A percentile compares a stretch with the other conserved stretches of the same genome.
These are phyloP conservation scores for Salmo trutta DNA, from an alignment of 2,797 vertebrate genomes.

Conservation along the genomic window DNA sequence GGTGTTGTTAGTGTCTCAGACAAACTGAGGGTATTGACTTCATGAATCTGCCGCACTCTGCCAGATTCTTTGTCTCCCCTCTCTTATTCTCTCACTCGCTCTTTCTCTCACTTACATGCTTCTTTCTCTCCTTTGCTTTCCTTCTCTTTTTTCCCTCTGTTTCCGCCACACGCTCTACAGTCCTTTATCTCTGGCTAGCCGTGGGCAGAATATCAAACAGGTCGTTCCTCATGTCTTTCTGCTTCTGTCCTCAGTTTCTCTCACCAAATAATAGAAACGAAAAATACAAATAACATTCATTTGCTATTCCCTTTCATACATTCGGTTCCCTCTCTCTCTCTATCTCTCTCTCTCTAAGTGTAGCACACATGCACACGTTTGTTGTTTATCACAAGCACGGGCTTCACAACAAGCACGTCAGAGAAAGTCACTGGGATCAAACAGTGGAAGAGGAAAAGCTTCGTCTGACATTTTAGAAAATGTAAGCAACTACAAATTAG, in stretches of 20 bases:
- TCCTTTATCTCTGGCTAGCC: slow-evolving; percentile 38
- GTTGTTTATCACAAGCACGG: too few relatives aligned
- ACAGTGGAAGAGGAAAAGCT: slow-evolving; percentile 27
- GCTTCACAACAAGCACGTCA: too few relatives aligned
- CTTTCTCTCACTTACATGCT: slow-evolving; percentile 20
- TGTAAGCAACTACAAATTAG: slow-evolving; percentile 52
- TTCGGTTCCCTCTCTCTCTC: slow-evolving; percentile 1
- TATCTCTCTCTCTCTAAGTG: not conserved
- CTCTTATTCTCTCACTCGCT: slow-evolving; percentile 36
- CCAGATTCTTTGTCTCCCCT: slow-evolving; percentile 42
- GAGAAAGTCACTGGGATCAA: slow-evolving; percentile 15
- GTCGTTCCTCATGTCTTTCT: slow-evolving; percentile 21
- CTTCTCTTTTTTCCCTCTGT: too few relatives aligned
- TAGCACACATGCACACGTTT: too few relatives aligned
- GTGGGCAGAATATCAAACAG: slow-evolving; percentile 62
- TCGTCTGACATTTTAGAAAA: slow-evolving; percentile 51
- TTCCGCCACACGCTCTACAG: not conserved
- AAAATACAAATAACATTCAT: slow-evolving; percentile 52
- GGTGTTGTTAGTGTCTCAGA: slow-evolving; percentile 49
- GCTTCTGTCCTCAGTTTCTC: slow-evolving; percentile 30
- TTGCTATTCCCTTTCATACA: slow-evolving; percentile 33
- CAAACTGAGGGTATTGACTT: slow-evolving; percentile 54
- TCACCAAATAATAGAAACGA: slow-evolving; percentile 40
- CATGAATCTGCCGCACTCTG: slow-evolving; percentile 50
- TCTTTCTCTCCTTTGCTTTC: not conserved